Evolutionary conservation across 2,113 vertebrate species (phyloP).

Genomic region (Hippocampus barbouri): DNA sequence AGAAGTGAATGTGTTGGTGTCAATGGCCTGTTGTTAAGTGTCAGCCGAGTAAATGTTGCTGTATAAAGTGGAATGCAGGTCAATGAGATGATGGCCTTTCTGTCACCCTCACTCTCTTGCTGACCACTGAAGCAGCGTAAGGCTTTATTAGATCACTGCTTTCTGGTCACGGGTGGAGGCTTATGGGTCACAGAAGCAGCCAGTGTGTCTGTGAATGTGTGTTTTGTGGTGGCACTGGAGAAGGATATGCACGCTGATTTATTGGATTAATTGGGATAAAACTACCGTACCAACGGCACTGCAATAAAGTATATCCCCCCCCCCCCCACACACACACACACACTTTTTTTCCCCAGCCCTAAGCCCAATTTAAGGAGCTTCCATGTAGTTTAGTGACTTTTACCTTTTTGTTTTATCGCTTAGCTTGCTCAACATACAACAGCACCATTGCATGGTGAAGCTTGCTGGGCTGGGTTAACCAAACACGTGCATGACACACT

Average conservation of each 20-base stretch:
- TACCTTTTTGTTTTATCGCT: too few species aligned
- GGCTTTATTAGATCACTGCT: constrained; percentile 52
- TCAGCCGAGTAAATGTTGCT: constrained; percentile 29
- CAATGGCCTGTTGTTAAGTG: constrained; percentile 37
- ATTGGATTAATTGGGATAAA: too few species aligned
- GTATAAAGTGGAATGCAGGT: constrained; percentile 43
- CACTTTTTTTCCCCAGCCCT: too few species aligned
- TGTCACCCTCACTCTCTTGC: constrained; percentile 24
- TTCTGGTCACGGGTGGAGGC: constrained; percentile 38
- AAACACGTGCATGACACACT: neutral
- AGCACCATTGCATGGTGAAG: too few species aligned
- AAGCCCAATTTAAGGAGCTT: too few species aligned
- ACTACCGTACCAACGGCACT: too few species aligned
- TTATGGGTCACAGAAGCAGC: constrained; percentile 34
- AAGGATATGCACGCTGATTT: neutral
- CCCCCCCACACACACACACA: too few species aligned
- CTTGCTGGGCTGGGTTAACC: too few species aligned
- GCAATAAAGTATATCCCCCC: too few species aligned
- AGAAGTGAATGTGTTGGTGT: constrained; percentile 18
- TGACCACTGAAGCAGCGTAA: constrained; percentile 25
- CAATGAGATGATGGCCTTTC: constrained; percentile 25
- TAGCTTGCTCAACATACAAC: too few species aligned
- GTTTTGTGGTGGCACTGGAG: neutral
- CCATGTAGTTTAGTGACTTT: too few species aligned
- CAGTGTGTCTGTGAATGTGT: constrained; percentile 22